A percentile compares a stretch with the other conserved stretches of the same genome.
phyloP scores from a whole-genome alignment of 2,797 vertebrate genomes.

The Pogonophryne albipinna region DNA sequence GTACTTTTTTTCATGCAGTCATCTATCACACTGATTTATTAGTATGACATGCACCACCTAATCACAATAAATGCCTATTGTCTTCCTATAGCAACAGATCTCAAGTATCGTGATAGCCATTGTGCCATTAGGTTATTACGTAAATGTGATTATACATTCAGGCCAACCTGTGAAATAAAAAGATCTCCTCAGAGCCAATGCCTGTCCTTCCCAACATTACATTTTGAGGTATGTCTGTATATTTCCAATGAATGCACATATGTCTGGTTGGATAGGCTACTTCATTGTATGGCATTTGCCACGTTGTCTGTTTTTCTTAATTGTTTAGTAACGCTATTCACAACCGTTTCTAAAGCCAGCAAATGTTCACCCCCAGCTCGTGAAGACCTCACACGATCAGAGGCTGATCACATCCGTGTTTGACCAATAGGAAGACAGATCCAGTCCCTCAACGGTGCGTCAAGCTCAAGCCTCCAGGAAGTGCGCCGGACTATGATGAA shows the following conservation, averaged over 20 bases:
- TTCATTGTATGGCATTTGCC: neutral
- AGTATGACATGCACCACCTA: neutral
- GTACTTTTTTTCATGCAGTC: neutral
- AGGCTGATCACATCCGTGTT: neutral
- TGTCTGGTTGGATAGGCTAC: neutral
- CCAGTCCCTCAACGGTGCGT: neutral
- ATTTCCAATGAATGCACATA: neutral
- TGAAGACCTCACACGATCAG: conserved; percentile 22
- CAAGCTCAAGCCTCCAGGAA: too few species aligned
- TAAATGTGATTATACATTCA: neutral
- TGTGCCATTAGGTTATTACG: neutral
- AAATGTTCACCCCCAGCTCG: conserved; percentile 4
- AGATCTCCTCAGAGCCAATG: neutral
- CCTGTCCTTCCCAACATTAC: neutral
- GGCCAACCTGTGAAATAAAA: neutral
- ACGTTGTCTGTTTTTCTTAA: neutral
- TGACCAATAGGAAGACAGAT: conserved; percentile 65
- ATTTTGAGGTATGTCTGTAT: neutral
- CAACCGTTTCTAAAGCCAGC: conserved; percentile 27
- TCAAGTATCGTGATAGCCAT: too few species aligned
- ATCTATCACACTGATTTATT: neutral
- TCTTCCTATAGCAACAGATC: neutral
- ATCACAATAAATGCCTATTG: too few species aligned
- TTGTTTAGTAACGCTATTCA: neutral
- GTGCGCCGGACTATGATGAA: too few species aligned